Conservation (phyloP, 2,888 invertebrate species). For the Tetheella fluctuosa region DNA sequence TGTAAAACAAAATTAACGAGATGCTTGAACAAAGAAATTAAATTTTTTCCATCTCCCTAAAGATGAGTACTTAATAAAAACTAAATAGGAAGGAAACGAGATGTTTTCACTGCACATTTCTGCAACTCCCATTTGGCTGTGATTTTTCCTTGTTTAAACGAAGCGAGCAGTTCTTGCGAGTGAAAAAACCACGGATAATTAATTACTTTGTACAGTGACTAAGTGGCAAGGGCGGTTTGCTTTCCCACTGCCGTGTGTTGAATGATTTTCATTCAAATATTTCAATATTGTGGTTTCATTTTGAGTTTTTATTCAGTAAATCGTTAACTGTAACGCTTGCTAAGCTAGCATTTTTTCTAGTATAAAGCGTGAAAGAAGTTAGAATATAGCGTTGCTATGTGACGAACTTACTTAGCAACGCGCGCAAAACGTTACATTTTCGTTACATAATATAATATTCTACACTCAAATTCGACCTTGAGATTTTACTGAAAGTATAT, state of each 20-base stretch:
- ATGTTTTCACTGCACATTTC: neutral
- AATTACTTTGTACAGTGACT: neutral
- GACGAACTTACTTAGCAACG: no score
- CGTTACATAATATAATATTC: no score
- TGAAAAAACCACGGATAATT: neutral
- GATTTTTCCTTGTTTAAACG: constrained; percentile 1
- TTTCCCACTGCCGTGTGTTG: neutral
- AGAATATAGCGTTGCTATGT: no score
- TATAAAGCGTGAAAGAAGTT: no score
- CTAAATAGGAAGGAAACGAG: neutral
- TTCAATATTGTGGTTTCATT: no score
- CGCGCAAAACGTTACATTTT: no score
- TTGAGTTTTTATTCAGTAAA: no score
- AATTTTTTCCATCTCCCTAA: neutral
- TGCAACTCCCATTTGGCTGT: neutral
- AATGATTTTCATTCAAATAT: neutral
- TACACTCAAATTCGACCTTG: no score
- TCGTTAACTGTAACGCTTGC: no score
- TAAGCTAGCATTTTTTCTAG: no score
- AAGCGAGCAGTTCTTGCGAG: neutral
- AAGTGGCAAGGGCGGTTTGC: neutral
- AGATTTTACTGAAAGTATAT: no score
- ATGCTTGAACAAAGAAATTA: neutral
- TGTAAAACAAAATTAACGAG: neutral
- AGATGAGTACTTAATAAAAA: neutral